Base-by-base conservation (phyloP, 92 coral and sea anemone species). In the Zoanthus sociatus region DNA sequence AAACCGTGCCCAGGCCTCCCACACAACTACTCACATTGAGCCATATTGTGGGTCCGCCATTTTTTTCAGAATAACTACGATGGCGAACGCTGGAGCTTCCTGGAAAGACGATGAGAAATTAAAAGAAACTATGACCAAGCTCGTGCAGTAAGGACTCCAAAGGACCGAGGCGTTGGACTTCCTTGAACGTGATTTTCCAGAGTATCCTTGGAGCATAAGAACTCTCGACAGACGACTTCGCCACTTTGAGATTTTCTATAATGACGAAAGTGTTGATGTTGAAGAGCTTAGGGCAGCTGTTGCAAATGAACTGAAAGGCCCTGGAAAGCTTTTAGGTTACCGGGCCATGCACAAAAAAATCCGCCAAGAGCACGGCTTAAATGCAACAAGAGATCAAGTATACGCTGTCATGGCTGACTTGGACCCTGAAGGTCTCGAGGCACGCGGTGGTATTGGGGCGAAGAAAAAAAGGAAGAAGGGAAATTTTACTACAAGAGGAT, bases 271-370 rank as follows among this genome's bases (percentile, higher is more conserved):
- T 55, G 89, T 91, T 54, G 79, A 73, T 18, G 93, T 90, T 47
- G 82, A 86, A 72, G 86, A 85, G 64, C 76, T 86, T 5, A 71
- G 33, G 71, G 46, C 45, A 54, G 93, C 84, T 8, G 90, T 83
- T 72, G 82, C 58, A 77, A 84, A 83, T 13, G 87, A 87, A 76
- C 88, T 91, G 76, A 56, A 73, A 33, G 91, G 93, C 73, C 91
- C 91, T 82, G 93, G 91, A 72, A 53, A 79, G 44, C 93, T 87
- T 47, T 17, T 90, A 79, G 93, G 88, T 37, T 91, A 91, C 82
- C 77, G 91, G 68, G 91, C 93, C 16, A 83, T 83, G 93, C 91
- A 87, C 42, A 87, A 81, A 32, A 91, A 91, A 60, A 55, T 87
- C 78, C 42, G 91, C 47, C 77, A 76, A 72, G 89, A 91, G 76